Base-by-base conservation (phyloP, 2,113 vertebrate genomes). In the Melanostigma gelatinosum region DNA sequence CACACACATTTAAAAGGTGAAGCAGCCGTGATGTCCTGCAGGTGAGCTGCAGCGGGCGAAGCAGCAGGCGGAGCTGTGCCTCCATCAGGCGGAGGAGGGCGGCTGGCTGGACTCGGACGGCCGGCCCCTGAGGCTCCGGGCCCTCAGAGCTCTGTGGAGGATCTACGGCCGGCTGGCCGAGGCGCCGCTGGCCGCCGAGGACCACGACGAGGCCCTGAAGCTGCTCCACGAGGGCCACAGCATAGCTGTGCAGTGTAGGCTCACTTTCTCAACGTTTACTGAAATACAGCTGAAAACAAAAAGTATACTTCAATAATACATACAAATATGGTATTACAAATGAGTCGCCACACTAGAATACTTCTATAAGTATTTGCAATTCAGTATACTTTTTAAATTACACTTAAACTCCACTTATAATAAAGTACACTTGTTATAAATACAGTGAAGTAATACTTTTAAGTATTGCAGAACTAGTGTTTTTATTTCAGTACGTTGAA, bases 21-120 rank as follows among this genome's bases (percentile, higher is more conserved):
- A 57, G 22, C 20, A 18, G 22, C 1, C 34, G 1, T 22, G 38
- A 36, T 6, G 0, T 18, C 15, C 54, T 11, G 6, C 74, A 93
- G 92, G 82, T 16, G 67, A 87, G 2, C 75, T 89, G 84, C 44
- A 85, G 58, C 12, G 62, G 80, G 85, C 87, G 3, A 4, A 42
- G 87, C 74, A 72, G 42, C 77, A 91, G 66, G 92, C 80, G 0
- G 82, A 89, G 85, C 58, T 52, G 4, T 87, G 76, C n/a, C 0
- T 83, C 22, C 8, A 16, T 10, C 72, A 85, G 82, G 76, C 77
- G 0, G 76, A 72, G 1, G 76, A 44, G 0, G 38, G 64, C 1
- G 40, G 54, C 52, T 87, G 85, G 89, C 0, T 68, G 67, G 92
- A 89, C 75, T 75, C 68, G 0, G 22, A 36, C 0, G 13, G 77